phyloP scores from a whole-genome alignment of 2,888 invertebrate genomes.

The Apamea epomidion region DNA sequence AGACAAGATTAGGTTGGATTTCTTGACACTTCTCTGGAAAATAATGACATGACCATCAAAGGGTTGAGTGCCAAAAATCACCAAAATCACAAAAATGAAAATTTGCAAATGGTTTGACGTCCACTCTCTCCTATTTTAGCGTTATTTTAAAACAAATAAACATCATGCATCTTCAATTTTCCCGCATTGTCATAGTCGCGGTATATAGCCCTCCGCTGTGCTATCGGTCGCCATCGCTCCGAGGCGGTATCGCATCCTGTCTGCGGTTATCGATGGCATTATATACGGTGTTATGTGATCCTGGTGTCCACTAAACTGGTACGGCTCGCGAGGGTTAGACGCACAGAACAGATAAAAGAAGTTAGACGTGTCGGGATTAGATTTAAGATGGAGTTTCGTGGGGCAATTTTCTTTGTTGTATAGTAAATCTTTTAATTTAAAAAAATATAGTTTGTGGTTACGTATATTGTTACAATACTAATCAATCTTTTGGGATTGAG shows the following conservation, averaged over 20 bases:
- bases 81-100: neutral
- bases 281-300: slow-evolving; percentile 39
- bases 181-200: neutral
- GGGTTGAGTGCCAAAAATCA: too few relatives aligned
- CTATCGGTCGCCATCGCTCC: slow-evolving; percentile 13
- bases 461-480: too few relatives aligned
- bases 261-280: slow-evolving; percentile 55
- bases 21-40: neutral
- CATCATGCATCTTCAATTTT: neutral
- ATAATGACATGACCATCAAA: neutral
- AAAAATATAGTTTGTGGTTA: neutral
- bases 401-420: neutral
- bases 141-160: neutral
- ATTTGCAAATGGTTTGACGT: neutral
- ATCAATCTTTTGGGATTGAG: too few relatives aligned
- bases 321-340: neutral
- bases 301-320: slow-evolving; percentile 31
- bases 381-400: too few relatives aligned
- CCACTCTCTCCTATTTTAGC: neutral
- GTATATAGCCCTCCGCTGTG: slow-evolving; percentile 9
- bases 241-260: slow-evolving; percentile 40
- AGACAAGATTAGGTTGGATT: neutral
- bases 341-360: too few relatives aligned
- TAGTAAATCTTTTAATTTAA: neutral
- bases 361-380: too few relatives aligned